Evolutionary conservation across 2,888 invertebrate species (phyloP), one percentile per base, ranked within the genome.

Genomic region (Trichopria drosophilae): DNA sequence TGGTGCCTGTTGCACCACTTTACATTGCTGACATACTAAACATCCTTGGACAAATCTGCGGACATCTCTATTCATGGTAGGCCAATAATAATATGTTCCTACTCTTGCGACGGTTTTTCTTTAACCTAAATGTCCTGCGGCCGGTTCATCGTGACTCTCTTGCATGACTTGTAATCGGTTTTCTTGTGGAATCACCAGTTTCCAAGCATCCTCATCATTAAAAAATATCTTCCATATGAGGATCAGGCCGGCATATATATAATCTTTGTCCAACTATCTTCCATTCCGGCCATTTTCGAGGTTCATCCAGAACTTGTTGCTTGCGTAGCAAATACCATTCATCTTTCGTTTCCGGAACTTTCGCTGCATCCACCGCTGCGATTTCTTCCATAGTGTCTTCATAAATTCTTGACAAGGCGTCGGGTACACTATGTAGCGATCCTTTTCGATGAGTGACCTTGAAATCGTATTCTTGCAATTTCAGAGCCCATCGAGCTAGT

Each of bases 401-500:
- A 26, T 28, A 29, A 16, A 48, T 41, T 31, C 58, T 22, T 1
- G 58, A 53, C 5, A 55, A 13, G 0, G 53, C 47, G 24, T 61
- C 60, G 1, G 61, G 53, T 1, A 60, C 51, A 3, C 36, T 35
- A 22, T 55, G 22, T 2, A 45, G 16, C 1, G 53, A 41, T 0
- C 61, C 61, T 15, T 53, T 54, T 0, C 60, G 49, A 37, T 59
- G 42, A 3, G 42, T 4, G 4, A 63, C 41, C 0, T 49, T 24
- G 19, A 59, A 59, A 32, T 54, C 39, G 23, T 53, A 57, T n/a
- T 55, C 59, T 18, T 53, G 55, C 0, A 63, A 39, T 16, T 55
- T 41, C 3, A 63, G 37, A 10, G 55, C 43, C 55, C 56, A 53
- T 4, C 51, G 9, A 6, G 57, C 60, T n/a, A 63, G 34, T 15